phyloP scores from a whole-genome alignment of 92 coral and sea anemone genomes.

The Epizoanthus rinbou region DNA sequence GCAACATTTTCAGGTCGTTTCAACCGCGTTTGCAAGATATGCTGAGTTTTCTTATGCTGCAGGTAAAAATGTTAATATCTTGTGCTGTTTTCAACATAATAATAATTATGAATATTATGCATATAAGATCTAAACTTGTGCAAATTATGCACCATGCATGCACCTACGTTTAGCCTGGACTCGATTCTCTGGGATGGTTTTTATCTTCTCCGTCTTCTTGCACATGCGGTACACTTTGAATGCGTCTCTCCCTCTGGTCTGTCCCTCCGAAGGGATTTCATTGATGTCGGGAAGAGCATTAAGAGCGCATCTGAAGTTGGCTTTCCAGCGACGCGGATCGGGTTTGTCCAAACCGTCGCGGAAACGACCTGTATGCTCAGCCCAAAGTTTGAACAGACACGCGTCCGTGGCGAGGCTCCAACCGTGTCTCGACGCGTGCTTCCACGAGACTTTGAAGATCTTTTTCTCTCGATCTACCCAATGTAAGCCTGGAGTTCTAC shows the following conservation, averaged over 20 bases:
- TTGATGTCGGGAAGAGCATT: slow-evolving; percentile 94
- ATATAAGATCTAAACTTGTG: too few species aligned
- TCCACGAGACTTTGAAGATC: slow-evolving; percentile 94
- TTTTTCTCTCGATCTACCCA: slow-evolving; percentile 83
- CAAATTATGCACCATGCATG: not conserved
- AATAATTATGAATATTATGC: not conserved
- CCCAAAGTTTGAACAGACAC: slow-evolving; percentile 90
- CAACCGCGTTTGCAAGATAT: too few species aligned
- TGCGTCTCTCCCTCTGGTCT: slow-evolving; percentile 90
- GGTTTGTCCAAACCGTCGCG: slow-evolving; percentile 75
- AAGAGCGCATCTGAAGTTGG: slow-evolving; percentile 98
- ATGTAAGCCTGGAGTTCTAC: slow-evolving; percentile 74
- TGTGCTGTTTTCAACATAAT: too few species aligned
- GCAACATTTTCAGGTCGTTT: too few species aligned
- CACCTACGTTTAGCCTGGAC: slow-evolving; percentile 25
- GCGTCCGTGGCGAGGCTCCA: slow-evolving; percentile 86
- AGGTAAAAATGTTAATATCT: too few species aligned
- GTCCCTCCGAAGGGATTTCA: slow-evolving; percentile 83
- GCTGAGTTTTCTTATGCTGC: too few species aligned
- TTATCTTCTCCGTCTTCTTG: slow-evolving; percentile 38
- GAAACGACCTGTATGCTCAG: slow-evolving; percentile 89
- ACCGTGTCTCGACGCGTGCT: slow-evolving; percentile 97
- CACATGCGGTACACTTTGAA: slow-evolving; percentile 89
- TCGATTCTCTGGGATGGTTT: slow-evolving; percentile 1
- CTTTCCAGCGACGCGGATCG: slow-evolving; percentile 97